These are phyloP conservation scores for Bradysia coprophila DNA, from an alignment of 1,140 invertebrate genomes.

Conservation along the genomic window DNA sequence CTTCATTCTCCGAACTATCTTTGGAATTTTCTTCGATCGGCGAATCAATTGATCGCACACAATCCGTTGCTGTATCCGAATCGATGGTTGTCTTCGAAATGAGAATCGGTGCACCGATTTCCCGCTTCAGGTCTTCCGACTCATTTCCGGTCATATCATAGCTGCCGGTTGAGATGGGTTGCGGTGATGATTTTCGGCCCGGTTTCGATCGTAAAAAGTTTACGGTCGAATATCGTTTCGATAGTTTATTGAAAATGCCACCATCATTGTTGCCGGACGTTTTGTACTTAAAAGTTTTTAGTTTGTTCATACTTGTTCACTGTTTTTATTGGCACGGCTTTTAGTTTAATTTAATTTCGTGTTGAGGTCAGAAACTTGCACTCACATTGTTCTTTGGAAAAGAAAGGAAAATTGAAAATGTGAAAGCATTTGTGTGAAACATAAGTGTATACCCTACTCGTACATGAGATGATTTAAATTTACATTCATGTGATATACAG, in stretches of 20 bases:
- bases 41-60: neutral
- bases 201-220: conserved; percentile 10
- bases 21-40: no score
- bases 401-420: no score
- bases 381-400: no score
- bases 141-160: conserved; percentile 22
- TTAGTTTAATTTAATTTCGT: no score
- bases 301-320: conserved; percentile 21
- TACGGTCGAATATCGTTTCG: conserved; percentile 20
- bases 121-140: conserved; percentile 19
- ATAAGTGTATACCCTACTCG: no score
- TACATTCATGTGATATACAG: no score
- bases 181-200: conserved; percentile 11
- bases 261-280: conserved; percentile 9
- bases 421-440: no score
- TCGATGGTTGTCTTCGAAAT: conserved; percentile 22
- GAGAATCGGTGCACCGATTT: conserved; percentile 20
- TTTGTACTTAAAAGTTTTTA: conserved; percentile 19
- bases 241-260: conserved; percentile 14
- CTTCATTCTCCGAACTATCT: no score
- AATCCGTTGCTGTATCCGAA: conserved; percentile 13
- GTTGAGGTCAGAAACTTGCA: no score
- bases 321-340: no score
- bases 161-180: conserved; percentile 13
- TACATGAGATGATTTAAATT: no score